Conservation (phyloP, 92 coral and sea anemone species). For the Bergia puertoricense region DNA sequence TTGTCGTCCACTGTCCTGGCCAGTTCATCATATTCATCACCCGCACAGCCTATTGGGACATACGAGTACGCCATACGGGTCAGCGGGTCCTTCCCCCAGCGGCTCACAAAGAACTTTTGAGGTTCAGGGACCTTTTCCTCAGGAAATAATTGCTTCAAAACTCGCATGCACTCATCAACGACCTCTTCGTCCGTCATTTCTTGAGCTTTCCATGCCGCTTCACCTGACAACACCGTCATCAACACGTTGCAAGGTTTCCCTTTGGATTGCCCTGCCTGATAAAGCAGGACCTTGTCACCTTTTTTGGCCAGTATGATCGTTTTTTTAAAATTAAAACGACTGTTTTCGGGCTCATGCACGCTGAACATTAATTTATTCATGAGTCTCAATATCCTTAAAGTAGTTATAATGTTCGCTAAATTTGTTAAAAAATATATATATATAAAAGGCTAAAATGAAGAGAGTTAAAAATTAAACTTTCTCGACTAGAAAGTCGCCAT, state of each 20-base stretch:
- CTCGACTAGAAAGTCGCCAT: too few species aligned
- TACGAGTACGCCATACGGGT: slow-evolving; percentile 96
- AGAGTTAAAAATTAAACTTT: too few species aligned
- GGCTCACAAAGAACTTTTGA: slow-evolving; percentile 76
- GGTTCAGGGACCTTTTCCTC: slow-evolving; percentile 85
- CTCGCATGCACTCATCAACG: slow-evolving; percentile 66
- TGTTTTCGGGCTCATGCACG: too few species aligned
- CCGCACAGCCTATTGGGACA: slow-evolving; percentile 85
- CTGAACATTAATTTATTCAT: too few species aligned
- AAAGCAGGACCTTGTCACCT: background rate
- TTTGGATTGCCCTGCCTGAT: background rate
- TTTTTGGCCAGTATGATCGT: background rate
- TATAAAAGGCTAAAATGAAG: too few species aligned
- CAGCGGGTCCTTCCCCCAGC: slow-evolving; percentile 86
- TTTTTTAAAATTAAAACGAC: too few species aligned
- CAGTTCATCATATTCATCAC: slow-evolving; percentile 84
- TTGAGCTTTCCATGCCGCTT: slow-evolving; percentile 72
- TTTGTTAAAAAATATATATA: too few species aligned
- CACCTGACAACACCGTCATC: slow-evolving; percentile 94
- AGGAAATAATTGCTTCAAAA: slow-evolving; percentile 75
- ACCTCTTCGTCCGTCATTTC: slow-evolving; percentile 78
- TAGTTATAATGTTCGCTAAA: too few species aligned
- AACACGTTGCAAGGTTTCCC: slow-evolving; percentile 71
- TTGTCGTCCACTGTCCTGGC: slow-evolving; percentile 74
- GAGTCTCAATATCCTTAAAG: too few species aligned